Conservation (phyloP, 2,113 vertebrate genomes). For the Clinocottus analis region DNA sequence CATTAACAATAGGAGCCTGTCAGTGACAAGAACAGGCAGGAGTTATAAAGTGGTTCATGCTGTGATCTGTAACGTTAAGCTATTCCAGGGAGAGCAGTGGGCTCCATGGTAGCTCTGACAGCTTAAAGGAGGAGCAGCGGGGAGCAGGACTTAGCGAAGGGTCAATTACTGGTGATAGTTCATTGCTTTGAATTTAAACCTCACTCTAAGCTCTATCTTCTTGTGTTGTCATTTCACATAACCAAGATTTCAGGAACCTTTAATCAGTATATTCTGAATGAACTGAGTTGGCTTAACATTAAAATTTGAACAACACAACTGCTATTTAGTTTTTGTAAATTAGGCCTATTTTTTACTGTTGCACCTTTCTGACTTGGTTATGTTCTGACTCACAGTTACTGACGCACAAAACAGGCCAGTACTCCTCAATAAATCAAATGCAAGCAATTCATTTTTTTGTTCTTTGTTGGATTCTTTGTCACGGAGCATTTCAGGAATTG, state of each 20-base stretch:
- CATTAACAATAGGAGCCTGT: too few species aligned
- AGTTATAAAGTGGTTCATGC: too few species aligned
- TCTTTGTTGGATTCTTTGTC: slow-evolving; percentile 41
- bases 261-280: neutral
- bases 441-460: slow-evolving; percentile 23
- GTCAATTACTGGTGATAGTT: neutral
- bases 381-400: slow-evolving; percentile 9
- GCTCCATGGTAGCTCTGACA: neutral
- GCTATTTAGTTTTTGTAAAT: neutral
- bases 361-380: neutral
- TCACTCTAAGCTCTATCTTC: neutral
- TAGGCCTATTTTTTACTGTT: neutral
- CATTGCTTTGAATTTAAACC: neutral
- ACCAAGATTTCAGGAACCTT: neutral
- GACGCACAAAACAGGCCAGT: slow-evolving; percentile 2
- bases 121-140: neutral
- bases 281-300: neutral
- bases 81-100: too few species aligned
- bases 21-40: too few species aligned
- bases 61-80: too few species aligned
- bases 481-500: slow-evolving; percentile 30
- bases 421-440: slow-evolving; percentile 33
- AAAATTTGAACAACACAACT: neutral
- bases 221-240: neutral
- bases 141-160: too few species aligned